A percentile compares a stretch with the other conserved stretches of the same genome.
phyloP scores from a whole-genome alignment of 2,888 invertebrate genomes.

The Lumbricus terrestris region DNA sequence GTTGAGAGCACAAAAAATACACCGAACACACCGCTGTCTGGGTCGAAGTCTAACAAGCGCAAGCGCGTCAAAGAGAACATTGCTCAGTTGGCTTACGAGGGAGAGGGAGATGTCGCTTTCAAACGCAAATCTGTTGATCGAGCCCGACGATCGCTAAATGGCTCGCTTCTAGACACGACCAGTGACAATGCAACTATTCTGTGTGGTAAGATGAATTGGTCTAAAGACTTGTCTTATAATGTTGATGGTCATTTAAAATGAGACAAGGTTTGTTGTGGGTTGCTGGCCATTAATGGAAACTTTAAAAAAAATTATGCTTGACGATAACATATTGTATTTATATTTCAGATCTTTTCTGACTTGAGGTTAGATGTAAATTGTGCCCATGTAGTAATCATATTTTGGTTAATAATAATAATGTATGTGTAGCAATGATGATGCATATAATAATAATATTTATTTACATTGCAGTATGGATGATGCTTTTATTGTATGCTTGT shows the following conservation, averaged over 20 bases:
- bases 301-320: background rate
- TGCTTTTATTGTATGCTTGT: background rate
- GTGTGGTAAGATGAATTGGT: background rate
- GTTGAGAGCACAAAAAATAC: background rate
- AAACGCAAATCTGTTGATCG: constrained; percentile 79
- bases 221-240: too few species aligned
- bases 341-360: background rate
- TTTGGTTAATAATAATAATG: background rate
- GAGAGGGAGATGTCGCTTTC: constrained; percentile 57
- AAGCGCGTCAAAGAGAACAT: constrained; percentile 65
- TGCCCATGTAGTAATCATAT: background rate
- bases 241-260: too few species aligned
- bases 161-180: constrained; percentile 84
- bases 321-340: background rate
- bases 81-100: constrained; percentile 63
- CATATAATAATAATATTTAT: background rate
- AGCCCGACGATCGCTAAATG: constrained; percentile 78
- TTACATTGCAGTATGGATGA: background rate
- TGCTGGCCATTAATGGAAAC: background rate
- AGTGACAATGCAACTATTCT: constrained; percentile 55
- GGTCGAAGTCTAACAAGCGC: constrained; percentile 70
- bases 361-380: background rate
- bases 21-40: constrained; percentile 50
- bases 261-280: background rate
- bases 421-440: background rate